Conservation (phyloP, 1,140 invertebrate species). For the Pachyrhynchus sulphureomaculatus region DNA sequence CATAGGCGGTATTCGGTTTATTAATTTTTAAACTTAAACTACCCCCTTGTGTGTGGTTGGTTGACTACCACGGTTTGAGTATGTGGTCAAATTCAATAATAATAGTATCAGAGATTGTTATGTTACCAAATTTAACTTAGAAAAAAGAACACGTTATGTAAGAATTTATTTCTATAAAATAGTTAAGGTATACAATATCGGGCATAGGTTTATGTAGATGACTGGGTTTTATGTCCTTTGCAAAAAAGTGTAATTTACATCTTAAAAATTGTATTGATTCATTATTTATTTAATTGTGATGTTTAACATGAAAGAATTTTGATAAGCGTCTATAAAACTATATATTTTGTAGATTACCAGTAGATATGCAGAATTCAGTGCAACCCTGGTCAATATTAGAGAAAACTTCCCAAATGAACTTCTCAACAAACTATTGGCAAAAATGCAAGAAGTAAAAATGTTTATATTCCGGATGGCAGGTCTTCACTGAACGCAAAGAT, state of each 20-base stretch:
- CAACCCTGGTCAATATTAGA: slow-evolving; percentile 91
- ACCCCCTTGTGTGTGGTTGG: too few species aligned
- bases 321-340: too few species aligned
- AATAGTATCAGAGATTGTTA: slow-evolving; percentile 93
- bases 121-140: slow-evolving; percentile 83
- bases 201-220: too few species aligned
- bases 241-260: too few species aligned
- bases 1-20: too few species aligned
- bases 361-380: slow-evolving; percentile 97
- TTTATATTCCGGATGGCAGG: slow-evolving; percentile 93
- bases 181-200: too few species aligned
- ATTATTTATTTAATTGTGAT: too few species aligned
- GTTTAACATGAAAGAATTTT: too few species aligned
- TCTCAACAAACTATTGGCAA: slow-evolving; percentile 71
- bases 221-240: too few species aligned
- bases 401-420: slow-evolving; percentile 89
- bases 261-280: too few species aligned
- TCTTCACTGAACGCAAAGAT: slow-evolving; percentile 89
- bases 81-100: slow-evolving; percentile 88
- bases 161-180: slow-evolving; percentile 46
- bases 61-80: slow-evolving; percentile 83
- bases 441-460: slow-evolving; percentile 90
- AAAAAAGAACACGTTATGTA: slow-evolving; percentile 98
- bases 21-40: too few species aligned
- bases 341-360: slow-evolving; percentile 78